Percentiles rank a stretch among this genome's conserved stretches.
These are phyloP conservation scores for Ichneumon xanthorius DNA, from an alignment of 2,888 invertebrate species.

Conservation along the genomic window DNA sequence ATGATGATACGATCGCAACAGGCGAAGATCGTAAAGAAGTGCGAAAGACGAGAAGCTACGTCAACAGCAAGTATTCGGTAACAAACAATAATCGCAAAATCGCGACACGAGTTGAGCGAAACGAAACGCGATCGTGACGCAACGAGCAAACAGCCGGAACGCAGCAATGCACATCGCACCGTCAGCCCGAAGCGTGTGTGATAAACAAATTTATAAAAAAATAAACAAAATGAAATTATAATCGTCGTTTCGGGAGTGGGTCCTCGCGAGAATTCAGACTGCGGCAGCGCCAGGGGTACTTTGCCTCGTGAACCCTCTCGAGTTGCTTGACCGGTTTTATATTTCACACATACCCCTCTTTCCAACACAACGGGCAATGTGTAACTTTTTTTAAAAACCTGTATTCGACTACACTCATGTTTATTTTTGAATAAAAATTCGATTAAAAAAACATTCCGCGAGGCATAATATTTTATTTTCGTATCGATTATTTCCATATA, in stretches of 20 bases:
- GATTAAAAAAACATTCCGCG: neutral
- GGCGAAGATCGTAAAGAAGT: neutral
- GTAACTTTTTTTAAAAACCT: conserved; percentile 23
- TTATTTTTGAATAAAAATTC: neutral
- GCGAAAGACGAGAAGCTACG: conserved; percentile 39
- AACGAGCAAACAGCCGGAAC: conserved; percentile 49
- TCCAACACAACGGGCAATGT: neutral
- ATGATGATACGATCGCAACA: neutral
- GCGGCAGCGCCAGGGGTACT: neutral
- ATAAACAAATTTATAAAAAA: conserved; percentile 30
- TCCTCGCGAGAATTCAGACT: neutral
- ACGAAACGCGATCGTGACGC: conserved; percentile 55
- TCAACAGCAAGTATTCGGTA: conserved; percentile 13
- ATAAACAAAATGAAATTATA: neutral
- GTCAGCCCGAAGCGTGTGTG: neutral
- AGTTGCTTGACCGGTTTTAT: conserved; percentile 45
- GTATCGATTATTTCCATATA: neutral
- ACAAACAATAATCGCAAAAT: conserved; percentile 45
- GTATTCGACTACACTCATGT: neutral
- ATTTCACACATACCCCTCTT: conserved; percentile 35
- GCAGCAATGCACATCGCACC: conserved; percentile 53
- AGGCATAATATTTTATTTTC: neutral
- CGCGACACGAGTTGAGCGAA: conserved; percentile 33
- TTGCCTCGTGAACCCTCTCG: conserved; percentile 25
- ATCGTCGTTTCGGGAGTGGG: conserved; percentile 13